Percentiles rank a stretch among this genome's conserved stretches.
phyloP scores from a whole-genome alignment of 2,797 vertebrate species.

The Sebastolobus altivelis region DNA sequence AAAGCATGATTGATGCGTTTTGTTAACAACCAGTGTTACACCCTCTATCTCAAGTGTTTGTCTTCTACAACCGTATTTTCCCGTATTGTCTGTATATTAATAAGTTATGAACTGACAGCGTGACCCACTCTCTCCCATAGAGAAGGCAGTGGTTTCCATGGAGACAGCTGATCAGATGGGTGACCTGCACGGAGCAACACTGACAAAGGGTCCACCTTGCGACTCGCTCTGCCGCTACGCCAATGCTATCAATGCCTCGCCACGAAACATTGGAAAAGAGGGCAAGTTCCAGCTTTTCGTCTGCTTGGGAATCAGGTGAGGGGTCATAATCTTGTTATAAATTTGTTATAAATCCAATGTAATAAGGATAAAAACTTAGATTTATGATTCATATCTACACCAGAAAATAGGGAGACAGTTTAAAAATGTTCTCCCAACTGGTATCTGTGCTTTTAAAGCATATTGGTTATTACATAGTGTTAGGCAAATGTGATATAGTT shows the following conservation, averaged over 20 bases:
- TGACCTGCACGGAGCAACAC: constrained; percentile 86
- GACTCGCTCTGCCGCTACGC: constrained; percentile 94
- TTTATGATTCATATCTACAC: neutral
- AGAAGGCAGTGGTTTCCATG: constrained; percentile 92
- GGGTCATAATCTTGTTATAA: neutral
- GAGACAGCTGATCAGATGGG: constrained; percentile 92
- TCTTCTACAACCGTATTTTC: neutral
- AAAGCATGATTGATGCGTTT: constrained; percentile 26
- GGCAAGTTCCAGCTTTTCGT: constrained; percentile 98
- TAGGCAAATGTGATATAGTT: constrained; percentile 11
- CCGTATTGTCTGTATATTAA: neutral
- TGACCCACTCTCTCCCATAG: constrained; percentile 72
- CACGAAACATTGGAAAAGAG: constrained; percentile 96
- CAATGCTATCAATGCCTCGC: constrained; percentile 91
- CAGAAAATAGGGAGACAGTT: neutral
- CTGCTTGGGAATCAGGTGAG: constrained; percentile 94
- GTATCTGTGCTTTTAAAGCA: constrained; percentile 4
- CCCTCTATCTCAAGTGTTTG: neutral
- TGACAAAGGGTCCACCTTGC: constrained; percentile 86
- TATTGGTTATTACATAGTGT: constrained; percentile 8
- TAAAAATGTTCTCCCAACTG: neutral
- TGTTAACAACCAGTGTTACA: neutral
- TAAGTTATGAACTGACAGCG: neutral
- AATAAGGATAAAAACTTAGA: neutral
- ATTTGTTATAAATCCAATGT: neutral